phyloP scores from a whole-genome alignment of 2,797 vertebrate species.

The Iguana delicatissima region DNA sequence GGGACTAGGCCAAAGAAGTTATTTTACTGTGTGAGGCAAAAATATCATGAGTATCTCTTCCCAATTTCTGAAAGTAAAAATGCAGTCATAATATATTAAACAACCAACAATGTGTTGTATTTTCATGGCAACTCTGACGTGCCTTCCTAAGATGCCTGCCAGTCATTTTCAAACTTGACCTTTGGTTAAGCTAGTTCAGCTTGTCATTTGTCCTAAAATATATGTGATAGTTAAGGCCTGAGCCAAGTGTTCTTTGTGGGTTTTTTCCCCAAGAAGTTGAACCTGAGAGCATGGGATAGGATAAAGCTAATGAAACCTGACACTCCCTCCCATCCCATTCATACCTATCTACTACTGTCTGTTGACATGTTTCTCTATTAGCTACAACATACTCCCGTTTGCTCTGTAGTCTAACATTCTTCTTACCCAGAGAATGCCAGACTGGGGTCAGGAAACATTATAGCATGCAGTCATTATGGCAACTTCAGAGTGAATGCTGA shows the following conservation, averaged over 20 bases:
- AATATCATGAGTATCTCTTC: neutral
- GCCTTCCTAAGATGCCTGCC: neutral
- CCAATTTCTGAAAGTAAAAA: neutral
- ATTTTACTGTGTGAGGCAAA: neutral
- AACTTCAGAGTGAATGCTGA: neutral
- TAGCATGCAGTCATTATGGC: neutral
- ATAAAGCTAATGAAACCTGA: neutral
- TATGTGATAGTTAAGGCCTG: neutral
- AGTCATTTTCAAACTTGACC: neutral
- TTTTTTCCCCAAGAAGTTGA: neutral
- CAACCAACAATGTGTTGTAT: neutral
- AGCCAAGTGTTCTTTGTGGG: neutral
- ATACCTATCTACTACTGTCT: neutral
- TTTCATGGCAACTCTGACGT: neutral
- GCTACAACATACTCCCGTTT: neutral
- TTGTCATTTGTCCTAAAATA: neutral
- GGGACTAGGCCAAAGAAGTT: neutral
- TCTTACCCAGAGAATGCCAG: neutral
- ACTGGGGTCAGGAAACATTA: constrained; percentile 1
- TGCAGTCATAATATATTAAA: neutral
- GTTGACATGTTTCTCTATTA: neutral
- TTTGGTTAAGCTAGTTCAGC: neutral
- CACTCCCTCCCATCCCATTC: neutral
- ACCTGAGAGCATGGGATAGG: too few relatives aligned
- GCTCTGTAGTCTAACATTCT: neutral